Evolutionary conservation across 2,113 vertebrate genomes (phyloP).

Genomic region (Lagopus leucura): DNA sequence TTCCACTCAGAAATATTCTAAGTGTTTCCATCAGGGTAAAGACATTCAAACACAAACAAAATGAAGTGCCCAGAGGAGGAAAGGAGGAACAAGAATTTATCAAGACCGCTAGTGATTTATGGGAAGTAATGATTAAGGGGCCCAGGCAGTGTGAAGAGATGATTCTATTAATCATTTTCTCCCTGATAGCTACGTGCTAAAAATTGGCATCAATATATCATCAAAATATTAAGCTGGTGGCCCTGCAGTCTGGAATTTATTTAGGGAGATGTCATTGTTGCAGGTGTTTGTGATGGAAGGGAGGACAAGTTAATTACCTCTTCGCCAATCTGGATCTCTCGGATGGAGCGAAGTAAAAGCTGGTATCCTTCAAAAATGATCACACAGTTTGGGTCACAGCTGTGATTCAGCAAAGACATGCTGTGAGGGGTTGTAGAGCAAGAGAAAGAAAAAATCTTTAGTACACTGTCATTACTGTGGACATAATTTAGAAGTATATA

Average conservation of each 20-base stretch:
- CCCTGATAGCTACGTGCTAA: slow-evolving; percentile 56
- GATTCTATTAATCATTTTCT: slow-evolving; percentile 52
- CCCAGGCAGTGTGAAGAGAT: slow-evolving; percentile 48
- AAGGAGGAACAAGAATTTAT: slow-evolving; percentile 44
- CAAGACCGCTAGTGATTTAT: slow-evolving; percentile 53
- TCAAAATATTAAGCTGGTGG: slow-evolving; percentile 72
- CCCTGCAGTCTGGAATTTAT: slow-evolving; percentile 70
- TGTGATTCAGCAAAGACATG: slow-evolving; percentile 95
- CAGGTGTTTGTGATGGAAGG: slow-evolving; percentile 60
- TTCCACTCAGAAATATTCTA: slow-evolving; percentile 58
- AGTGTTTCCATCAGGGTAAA: slow-evolving; percentile 55
- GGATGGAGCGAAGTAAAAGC: slow-evolving; percentile 87
- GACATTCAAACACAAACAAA: slow-evolving; percentile 30
- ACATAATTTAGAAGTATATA: neutral
- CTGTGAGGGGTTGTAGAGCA: slow-evolving; percentile 69
- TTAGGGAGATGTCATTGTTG: slow-evolving; percentile 63
- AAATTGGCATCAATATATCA: slow-evolving; percentile 71
- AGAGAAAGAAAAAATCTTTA: neutral
- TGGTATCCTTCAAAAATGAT: slow-evolving; percentile 89
- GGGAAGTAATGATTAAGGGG: slow-evolving; percentile 60
- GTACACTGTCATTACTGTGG: neutral
- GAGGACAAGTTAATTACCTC: slow-evolving; percentile 86
- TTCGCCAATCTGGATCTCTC: slow-evolving; percentile 82
- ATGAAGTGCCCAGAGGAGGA: slow-evolving; percentile 53
- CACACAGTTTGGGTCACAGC: slow-evolving; percentile 95